Evolutionary conservation across 2,888 invertebrate species (phyloP), one percentile per base, ranked within the genome.

Genomic region (Griposia aprilina): DNA sequence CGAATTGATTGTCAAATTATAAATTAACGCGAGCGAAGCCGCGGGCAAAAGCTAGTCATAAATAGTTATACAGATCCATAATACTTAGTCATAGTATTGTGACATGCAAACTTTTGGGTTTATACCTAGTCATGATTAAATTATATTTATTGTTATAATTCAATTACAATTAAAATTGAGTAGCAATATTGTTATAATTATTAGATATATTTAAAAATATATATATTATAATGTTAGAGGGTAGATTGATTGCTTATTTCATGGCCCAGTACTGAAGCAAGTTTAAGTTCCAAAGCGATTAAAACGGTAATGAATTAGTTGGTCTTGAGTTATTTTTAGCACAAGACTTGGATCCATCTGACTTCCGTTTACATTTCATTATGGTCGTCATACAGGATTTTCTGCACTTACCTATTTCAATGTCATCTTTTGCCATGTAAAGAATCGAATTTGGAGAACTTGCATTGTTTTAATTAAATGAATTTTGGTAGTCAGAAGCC

Each of bases 231-330:
- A 36, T 36, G 30, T 36, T 3, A 36, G 30, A 36, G 30, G 30
- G 30, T 41, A 20, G 10, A 13, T 17, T 13, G n/a, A 63, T 60
- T 48, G 62, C 82, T 52, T 11, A 52, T 45, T 52, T 82, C 20
- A 17, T 62, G 75, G 76, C 78, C 59, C 50, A 3, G 74, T 52
- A 50, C 45, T 36, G 66, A 66, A 75, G 76, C 57, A 85, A 82
- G 72, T 78, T 84, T 50, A 62, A 86, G 77, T 84, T 86, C 23
- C 60, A 72, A 80, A 80, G 85, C 67, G 78, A 87, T 86, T 85
- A 85, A 76, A 85, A 65, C 62, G 72, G 65, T 85, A 85, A 86
- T 86, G 76, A 86, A 86, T 86, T 87, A 85, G 82, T 87, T 80
- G 78, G 85, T 80, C 76, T 72, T 20, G 30, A 78, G 76, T 76